Base-by-base conservation (phyloP, 2,113 vertebrate species). In the Hepsetus odoe region DNA sequence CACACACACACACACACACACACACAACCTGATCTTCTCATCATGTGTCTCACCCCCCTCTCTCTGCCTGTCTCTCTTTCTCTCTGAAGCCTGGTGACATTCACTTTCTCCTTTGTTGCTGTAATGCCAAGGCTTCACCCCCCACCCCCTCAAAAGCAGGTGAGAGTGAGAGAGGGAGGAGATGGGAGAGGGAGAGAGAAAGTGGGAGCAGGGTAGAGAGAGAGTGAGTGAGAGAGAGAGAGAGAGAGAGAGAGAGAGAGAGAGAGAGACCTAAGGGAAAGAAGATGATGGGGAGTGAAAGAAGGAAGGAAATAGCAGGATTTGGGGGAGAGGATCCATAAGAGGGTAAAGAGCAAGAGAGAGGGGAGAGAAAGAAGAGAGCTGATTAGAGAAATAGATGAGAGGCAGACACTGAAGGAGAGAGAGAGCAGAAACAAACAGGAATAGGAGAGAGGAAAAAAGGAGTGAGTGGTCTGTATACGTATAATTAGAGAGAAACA, bases 71-170 rank as follows among this genome's bases (percentile, higher is more conserved):
- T 68, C 44, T 58, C 40, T 74, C 59, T 71, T 26, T 20, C 49
- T 71, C 40, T 65, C 66, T 58, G 32, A 67, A 74, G 26, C 46
- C 30, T 62, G 62, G 53, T 77, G 80, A 77, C 69, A 74, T 68
- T 74, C 75, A 46, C 33, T 73, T 69, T 42, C 58, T 24, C 35
- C 72, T 80, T 82, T 71, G 42, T 76, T 76, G 56, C 33, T 38
- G 30, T 42, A 16, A 55, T 38, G 71, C 61, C 68, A 65, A 65
- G 67, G 56, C 42, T 79, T 8, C 44, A 62, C 18, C 59, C 49
- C 49, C 30, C 16, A 6, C 64, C 61, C 55, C 46, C 69, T 73
- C 33, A 13, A 72, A 38, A 62, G 24, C 56, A 12, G 64, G 66
- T 35, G 42, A 28, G 74, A 51, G 33, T 2, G 18, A 18, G 26